These are phyloP conservation scores for Phrynocephalus versicolor DNA, from an alignment of 2,113 vertebrate species.

Conservation along the genomic window DNA sequence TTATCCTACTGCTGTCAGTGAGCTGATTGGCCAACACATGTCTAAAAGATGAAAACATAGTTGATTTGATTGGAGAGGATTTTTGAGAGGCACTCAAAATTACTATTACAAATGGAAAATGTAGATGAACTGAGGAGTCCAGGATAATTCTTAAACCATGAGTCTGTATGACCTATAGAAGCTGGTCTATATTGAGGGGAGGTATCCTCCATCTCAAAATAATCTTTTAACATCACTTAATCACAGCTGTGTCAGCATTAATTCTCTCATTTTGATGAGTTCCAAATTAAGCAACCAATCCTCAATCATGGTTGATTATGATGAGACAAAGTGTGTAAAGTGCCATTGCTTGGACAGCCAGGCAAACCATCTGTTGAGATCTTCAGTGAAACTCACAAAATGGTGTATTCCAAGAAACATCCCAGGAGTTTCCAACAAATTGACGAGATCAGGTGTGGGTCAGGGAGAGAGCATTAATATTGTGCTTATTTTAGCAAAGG, in stretches of 20 bases:
- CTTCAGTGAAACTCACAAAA: not conserved
- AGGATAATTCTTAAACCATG: not conserved
- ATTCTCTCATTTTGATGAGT: not conserved
- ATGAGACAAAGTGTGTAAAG: not conserved
- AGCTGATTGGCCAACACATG: not conserved
- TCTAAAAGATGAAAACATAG: not conserved
- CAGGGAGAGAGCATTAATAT: not conserved
- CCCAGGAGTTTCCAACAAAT: not conserved
- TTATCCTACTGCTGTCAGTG: not conserved
- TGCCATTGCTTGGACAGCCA: not conserved
- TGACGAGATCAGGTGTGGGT: not conserved
- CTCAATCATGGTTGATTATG: not conserved
- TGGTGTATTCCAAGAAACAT: too few species aligned
- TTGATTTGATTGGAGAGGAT: not conserved
- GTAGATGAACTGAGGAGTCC: not conserved
- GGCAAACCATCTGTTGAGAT: not conserved
- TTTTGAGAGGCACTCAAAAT: not conserved
- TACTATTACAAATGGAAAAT: not conserved
- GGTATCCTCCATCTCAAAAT: not conserved
- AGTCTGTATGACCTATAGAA: not conserved
- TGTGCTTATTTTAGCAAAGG: not conserved
- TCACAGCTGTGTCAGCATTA: not conserved
- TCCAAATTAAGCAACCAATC: not conserved
- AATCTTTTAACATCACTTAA: not conserved
- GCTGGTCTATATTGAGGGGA: too few species aligned